These are phyloP conservation scores for Syngnathus acus DNA, from an alignment of 2,797 vertebrate genomes.

Conservation along the genomic window DNA sequence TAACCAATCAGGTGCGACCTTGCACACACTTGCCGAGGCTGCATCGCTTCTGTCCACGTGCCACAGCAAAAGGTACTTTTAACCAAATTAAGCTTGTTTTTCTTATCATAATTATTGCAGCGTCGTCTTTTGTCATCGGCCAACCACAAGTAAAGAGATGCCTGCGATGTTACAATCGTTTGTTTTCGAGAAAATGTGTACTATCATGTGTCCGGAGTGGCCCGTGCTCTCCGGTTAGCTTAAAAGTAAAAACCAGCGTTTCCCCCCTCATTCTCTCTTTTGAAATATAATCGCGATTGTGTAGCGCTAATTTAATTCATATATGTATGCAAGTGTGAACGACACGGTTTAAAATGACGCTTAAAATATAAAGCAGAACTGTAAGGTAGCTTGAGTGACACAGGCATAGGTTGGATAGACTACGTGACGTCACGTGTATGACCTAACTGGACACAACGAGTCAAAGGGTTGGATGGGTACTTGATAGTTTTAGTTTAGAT, in stretches of 20 bases:
- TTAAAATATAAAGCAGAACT: not conserved
- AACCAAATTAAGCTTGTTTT: not conserved
- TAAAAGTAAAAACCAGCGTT: not conserved
- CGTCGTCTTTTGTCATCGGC: not conserved
- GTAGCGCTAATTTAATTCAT: not conserved
- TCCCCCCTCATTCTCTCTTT: no score
- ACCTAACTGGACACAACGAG: not conserved
- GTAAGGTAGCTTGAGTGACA: not conserved
- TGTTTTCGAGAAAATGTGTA: not conserved
- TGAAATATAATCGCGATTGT: not conserved
- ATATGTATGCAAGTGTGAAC: not conserved
- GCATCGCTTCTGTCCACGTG: not conserved
- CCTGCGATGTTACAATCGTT: not conserved
- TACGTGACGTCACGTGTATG: not conserved
- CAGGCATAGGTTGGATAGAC: not conserved
- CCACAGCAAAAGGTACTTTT: not conserved
- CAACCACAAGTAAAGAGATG: not conserved
- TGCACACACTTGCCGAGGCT: no score
- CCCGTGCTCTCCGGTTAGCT: not conserved
- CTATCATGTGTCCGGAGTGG: not conserved
- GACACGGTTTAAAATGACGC: not conserved
- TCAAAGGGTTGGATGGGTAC: not conserved
- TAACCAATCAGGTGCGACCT: not conserved
- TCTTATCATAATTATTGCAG: not conserved
- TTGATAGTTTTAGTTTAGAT: not conserved